phyloP scores from a whole-genome alignment of 2,888 invertebrate genomes.

The Galerucella nymphaeae region DNA sequence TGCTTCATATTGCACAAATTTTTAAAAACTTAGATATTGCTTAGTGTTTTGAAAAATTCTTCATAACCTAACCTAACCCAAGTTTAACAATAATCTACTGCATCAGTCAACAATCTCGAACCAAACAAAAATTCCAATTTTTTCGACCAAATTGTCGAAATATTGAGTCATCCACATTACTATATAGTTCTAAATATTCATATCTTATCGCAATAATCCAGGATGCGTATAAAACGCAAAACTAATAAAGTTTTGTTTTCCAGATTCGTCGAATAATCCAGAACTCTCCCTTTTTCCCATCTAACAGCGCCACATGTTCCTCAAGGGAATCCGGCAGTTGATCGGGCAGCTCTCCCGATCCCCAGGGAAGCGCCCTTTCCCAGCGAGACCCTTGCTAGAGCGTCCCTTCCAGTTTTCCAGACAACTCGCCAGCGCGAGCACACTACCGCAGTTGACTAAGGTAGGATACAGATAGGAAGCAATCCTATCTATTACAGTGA shows the following conservation, averaged over 20 bases:
- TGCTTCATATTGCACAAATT: too few relatives aligned
- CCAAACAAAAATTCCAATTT: too few relatives aligned
- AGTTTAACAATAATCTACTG: too few relatives aligned
- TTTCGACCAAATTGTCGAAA: too few relatives aligned
- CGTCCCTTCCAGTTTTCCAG: slow-evolving; percentile 29
- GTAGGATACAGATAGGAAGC: slow-evolving; percentile 46
- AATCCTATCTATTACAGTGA: not conserved
- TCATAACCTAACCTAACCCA: too few relatives aligned
- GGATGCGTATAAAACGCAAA: not conserved
- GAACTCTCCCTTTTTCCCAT: not conserved
- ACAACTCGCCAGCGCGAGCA: slow-evolving; percentile 39
- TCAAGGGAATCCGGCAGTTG: slow-evolving; percentile 50
- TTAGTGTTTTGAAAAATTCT: too few relatives aligned
- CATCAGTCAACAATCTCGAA: too few relatives aligned
- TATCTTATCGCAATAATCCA: too few relatives aligned
- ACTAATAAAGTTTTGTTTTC: slow-evolving; percentile 27
- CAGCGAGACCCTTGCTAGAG: slow-evolving; percentile 21
- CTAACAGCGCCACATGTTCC: slow-evolving; percentile 46
- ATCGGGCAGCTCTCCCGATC: slow-evolving; percentile 44
- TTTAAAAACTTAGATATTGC: too few relatives aligned
- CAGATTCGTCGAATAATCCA: slow-evolving; percentile 25
- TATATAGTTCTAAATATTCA: too few relatives aligned
- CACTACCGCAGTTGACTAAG: slow-evolving; percentile 56
- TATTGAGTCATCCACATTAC: too few relatives aligned
- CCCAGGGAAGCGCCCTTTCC: slow-evolving; percentile 45